Evolutionary conservation across 2,797 vertebrate genomes (phyloP).

Genomic region (Poecilia velifera): DNA sequence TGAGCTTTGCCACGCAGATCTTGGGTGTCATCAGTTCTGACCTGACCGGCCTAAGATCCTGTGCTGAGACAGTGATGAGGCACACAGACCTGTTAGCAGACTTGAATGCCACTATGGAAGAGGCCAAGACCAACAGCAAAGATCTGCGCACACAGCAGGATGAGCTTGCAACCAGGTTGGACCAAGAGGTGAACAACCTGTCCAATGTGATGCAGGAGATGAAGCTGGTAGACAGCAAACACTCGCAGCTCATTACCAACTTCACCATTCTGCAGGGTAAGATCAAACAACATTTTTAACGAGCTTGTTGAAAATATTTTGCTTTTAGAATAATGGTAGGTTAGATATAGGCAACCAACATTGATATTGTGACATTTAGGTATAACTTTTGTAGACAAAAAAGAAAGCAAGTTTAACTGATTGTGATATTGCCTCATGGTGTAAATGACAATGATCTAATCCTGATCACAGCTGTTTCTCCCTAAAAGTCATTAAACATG

Average conservation of each 20-base stretch:
- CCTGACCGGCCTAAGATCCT: constrained; percentile 91
- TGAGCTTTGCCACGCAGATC: constrained; percentile 78
- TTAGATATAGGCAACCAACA: not conserved
- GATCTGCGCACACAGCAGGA: constrained; percentile 83
- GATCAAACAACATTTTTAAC: not conserved
- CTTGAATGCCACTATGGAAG: constrained; percentile 88
- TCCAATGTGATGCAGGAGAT: constrained; percentile 98
- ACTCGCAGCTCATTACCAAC: constrained; percentile 88
- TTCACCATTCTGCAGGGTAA: constrained; percentile 84
- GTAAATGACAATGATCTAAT: not conserved
- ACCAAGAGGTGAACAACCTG: constrained; percentile 79
- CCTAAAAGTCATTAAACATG: not conserved
- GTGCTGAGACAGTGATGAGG: constrained; percentile 88
- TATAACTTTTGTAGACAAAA: not conserved
- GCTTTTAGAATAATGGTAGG: not conserved
- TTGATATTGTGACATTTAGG: not conserved
- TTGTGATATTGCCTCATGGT: not conserved
- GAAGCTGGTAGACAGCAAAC: constrained; percentile 89
- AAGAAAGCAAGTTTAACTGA: not conserved
- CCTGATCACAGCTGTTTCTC: not conserved
- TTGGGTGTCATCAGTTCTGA: constrained; percentile 85
- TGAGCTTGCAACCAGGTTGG: constrained; percentile 68
- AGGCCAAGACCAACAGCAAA: constrained; percentile 83
- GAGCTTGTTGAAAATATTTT: not conserved
- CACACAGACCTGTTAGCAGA: constrained; percentile 89